Evolutionary conservation across 2,888 invertebrate genomes (phyloP), one percentile per base, ranked within the genome.

Genomic region (Disparrhopalites patrizii): DNA sequence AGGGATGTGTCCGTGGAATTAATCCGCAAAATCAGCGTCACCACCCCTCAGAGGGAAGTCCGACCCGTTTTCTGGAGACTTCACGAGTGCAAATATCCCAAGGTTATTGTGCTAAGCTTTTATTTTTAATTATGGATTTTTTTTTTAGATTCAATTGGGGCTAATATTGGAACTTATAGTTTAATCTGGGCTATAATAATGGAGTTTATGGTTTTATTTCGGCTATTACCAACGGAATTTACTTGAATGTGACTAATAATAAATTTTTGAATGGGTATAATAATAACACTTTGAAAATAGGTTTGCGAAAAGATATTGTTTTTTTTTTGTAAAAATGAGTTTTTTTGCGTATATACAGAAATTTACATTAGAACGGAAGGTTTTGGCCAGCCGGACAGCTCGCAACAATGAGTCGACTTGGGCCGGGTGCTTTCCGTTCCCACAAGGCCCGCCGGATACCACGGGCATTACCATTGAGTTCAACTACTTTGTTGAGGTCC

Each of bases 61-160:
- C 47, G 47, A n/a, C 47, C 47, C 8, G 47, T 23, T 2, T 47
- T 47, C 25, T 47, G 47, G 47, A 47, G 47, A 47, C 23, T 47
- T 3, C 47, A 47, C 25, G 47, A 47, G n/a, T 47, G 47, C 13
- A 47, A 47, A 47, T 47, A 47, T 47, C 47, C 47, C 3, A 47
- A 47, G 47, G 47, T 47, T 3, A 20, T 3, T 43, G 43, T 18
- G 5, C 15, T 18, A 18, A 43, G 15, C 20, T 43, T 43, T 10
- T 18, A 18, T 43, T 43, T n/a, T 43, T 43, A 43, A 43, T 18
- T n/a, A 10, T 43, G 15, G 15, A 43, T 10, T 43, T 43, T 20
- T 5, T 43, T 36, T 36, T 7, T n/a, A 43, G n/a, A n/a, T n/a
- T n/a, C n/a, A n/a, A n/a, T n/a, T n/a, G n/a, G n/a, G n/a, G n/a